These are phyloP conservation scores for Eilema depressum DNA, from an alignment of 2,888 invertebrate genomes.

Conservation along the genomic window DNA sequence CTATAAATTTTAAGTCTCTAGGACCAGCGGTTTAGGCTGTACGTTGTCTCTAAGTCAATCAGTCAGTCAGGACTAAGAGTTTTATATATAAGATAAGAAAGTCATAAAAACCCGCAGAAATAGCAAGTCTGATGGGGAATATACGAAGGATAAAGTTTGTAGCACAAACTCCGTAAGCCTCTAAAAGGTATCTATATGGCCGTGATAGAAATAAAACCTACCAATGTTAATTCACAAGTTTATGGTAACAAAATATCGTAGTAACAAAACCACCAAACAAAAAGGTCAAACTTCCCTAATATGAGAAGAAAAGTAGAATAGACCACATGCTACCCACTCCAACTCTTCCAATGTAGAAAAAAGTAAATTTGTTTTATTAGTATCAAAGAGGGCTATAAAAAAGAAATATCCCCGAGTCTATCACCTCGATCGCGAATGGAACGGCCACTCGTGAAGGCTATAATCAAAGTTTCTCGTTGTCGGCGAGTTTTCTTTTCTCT, in stretches of 20 bases:
- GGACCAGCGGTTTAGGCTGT: no score
- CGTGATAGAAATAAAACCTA: slow-evolving; percentile 56
- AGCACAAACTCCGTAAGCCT: slow-evolving; percentile 67
- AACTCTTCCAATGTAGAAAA: slow-evolving; percentile 73
- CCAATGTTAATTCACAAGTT: slow-evolving; percentile 66
- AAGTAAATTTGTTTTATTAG: slow-evolving; percentile 85
- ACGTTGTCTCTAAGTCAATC: no score
- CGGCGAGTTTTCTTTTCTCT: slow-evolving; percentile 84
- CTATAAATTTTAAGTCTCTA: no score
- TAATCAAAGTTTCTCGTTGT: slow-evolving; percentile 85
- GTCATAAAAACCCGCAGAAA: slow-evolving; percentile 70
- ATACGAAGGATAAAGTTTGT: slow-evolving; percentile 69
- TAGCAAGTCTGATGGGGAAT: slow-evolving; percentile 67
- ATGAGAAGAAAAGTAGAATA: slow-evolving; percentile 69
- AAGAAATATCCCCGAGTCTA: slow-evolving; percentile 81
- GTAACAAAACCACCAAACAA: slow-evolving; percentile 64
- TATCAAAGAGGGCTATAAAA: slow-evolving; percentile 84
- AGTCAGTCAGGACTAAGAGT: no score
- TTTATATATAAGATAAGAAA: no score
- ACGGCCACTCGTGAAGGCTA: slow-evolving; percentile 83
- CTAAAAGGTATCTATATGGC: slow-evolving; percentile 59
- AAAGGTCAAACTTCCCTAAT: slow-evolving; percentile 75
- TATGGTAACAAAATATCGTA: slow-evolving; percentile 58
- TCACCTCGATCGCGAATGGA: slow-evolving; percentile 80
- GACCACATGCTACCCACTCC: slow-evolving; percentile 74